phyloP scores from a whole-genome alignment of 2,888 invertebrate species.

The Callyntrura sp. region DNA sequence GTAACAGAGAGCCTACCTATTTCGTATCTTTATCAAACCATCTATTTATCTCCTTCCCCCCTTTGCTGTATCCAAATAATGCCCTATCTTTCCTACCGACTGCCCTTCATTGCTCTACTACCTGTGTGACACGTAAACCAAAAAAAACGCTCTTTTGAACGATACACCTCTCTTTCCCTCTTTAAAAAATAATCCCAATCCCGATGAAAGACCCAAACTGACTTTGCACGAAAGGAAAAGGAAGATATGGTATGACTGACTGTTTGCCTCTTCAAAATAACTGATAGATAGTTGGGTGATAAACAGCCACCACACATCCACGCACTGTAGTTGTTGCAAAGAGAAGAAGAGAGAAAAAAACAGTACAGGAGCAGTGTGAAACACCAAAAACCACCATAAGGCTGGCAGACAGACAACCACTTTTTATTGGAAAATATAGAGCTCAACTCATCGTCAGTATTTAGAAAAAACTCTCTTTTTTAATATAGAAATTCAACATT shows the following conservation, averaged over 20 bases:
- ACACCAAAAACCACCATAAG: conserved; percentile 78
- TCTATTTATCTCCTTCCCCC: conserved; percentile 37
- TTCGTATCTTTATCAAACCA: not conserved
- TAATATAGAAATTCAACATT: conserved; percentile 46
- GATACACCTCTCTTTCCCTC: conserved; percentile 36
- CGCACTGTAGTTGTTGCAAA: conserved; percentile 3
- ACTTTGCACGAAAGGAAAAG: conserved; percentile 77
- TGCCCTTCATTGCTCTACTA: conserved; percentile 64
- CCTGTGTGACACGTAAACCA: conserved; percentile 69
- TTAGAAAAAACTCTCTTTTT: conserved; percentile 45
- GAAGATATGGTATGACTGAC: conserved; percentile 72
- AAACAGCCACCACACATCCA: conserved; percentile 45
- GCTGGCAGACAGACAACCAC: conserved; percentile 77
- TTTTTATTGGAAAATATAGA: conserved; percentile 67
- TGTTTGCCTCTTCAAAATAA: conserved; percentile 53
- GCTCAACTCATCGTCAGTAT: conserved; percentile 60
- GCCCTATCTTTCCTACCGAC: conserved; percentile 55
- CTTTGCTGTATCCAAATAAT: not conserved
- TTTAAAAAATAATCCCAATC: conserved; percentile 50
- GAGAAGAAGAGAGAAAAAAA: conserved; percentile 22
- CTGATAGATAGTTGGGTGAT: conserved; percentile 77
- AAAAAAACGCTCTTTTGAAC: conserved; percentile 37
- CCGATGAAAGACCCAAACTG: conserved; percentile 48
- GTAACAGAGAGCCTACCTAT: conserved; percentile 5
- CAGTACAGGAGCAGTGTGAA: conserved; percentile 49